Evolutionary conservation across 2,797 vertebrate genomes (phyloP), one percentile per base, ranked within the genome.

Genomic region (Dallia pectoralis): DNA sequence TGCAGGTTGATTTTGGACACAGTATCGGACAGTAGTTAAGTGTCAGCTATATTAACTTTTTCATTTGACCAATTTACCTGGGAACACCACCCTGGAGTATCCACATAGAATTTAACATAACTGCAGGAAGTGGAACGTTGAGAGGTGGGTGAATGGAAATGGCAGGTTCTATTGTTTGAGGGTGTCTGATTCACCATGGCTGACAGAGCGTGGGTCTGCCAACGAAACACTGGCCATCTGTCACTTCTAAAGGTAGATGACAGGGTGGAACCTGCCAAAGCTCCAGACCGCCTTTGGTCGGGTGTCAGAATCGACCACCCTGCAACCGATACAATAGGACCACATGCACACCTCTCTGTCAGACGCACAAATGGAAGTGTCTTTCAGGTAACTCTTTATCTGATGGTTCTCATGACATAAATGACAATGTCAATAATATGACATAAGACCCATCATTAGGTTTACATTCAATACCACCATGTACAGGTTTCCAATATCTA

Each of bases 91-190:
- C 32, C 36, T 73, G 76, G 76, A 80, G 73, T 77, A 79, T 80
- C 79, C 59, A 49, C 68, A 6, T 19, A 64, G 56, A 19, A 49
- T 71, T 77, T 70, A 79, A 74, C 22, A 30, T 69, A 75, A 73
- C 69, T 76, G 72, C 70, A 72, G 53, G 70, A 44, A 65, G 75
- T 77, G 47, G 71, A 79, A 70, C 70, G 71, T 74, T 82, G 81
- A 80, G 71, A 81, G 79, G 76, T 83, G 75, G 83, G 81, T 86
- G 79, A 86, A 70, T 82, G 70, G 87, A 84, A 89, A 82, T 80
- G 84, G 78, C 80, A 79, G 69, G 61, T 67, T 80, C 73, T 77
- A 76, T 77, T 79, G 79, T 85, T 73, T 77, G 66, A 79, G 79
- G 79, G 71, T 62, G 82, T 88, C 85, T 87, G 76, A 86, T 89